Evolutionary conservation across 2,888 invertebrate species (phyloP).

Genomic region (Volucella zonaria): DNA sequence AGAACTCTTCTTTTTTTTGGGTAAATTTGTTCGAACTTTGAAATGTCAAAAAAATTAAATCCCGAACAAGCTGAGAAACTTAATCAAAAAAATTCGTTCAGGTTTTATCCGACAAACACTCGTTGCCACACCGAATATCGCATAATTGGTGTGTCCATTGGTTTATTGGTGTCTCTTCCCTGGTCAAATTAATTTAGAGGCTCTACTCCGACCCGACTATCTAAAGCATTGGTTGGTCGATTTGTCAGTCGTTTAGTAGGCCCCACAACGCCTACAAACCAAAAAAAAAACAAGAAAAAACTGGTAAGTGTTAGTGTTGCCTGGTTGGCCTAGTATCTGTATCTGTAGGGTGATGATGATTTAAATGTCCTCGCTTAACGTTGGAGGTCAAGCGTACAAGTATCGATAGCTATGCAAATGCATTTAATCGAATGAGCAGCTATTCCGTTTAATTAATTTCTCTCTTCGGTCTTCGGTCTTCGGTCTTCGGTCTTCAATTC

Average conservation of each 20-base stretch:
- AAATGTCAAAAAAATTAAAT: conserved; percentile 22
- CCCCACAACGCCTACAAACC: neutral
- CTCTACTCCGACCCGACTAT: neutral
- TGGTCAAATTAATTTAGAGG: conserved; percentile 10
- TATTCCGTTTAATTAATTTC: conserved; percentile 70
- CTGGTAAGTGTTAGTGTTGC: conserved; percentile 2
- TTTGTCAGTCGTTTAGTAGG: neutral
- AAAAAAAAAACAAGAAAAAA: neutral
- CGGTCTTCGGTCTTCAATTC: too few species aligned
- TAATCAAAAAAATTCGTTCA: conserved; percentile 1
- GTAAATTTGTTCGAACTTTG: conserved; percentile 3
- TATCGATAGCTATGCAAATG: conserved; percentile 63
- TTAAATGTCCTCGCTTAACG: conserved; percentile 67
- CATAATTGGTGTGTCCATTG: neutral
- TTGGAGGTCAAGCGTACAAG: conserved; percentile 59
- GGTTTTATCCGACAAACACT: conserved; percentile 1
- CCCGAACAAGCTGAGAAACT: neutral
- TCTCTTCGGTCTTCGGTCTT: conserved; percentile 4
- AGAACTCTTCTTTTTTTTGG: neutral
- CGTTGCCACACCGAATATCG: neutral
- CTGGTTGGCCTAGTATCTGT: conserved; percentile 51
- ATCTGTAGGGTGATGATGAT: conserved; percentile 41
- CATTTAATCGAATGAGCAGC: conserved; percentile 66
- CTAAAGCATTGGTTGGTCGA: neutral
- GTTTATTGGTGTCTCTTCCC: neutral